Percentiles rank a stretch among this genome's conserved stretches.
phyloP scores from a whole-genome alignment of 2,888 invertebrate genomes.

The Altica lythri region DNA sequence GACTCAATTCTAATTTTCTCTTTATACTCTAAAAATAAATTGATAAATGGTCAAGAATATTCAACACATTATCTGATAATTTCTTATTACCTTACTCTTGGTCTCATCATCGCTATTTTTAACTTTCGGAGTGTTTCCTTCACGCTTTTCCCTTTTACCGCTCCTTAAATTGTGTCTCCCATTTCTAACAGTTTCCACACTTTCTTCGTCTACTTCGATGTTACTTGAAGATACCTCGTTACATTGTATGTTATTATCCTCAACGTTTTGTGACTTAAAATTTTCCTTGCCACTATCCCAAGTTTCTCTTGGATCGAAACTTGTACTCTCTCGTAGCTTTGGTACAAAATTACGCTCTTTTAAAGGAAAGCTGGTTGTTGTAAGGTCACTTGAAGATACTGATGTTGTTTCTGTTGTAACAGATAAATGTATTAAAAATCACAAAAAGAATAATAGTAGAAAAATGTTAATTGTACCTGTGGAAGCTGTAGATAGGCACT shows the following conservation, averaged over 20 bases:
- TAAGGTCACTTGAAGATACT: conserved; percentile 42
- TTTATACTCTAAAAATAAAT: conserved; percentile 13
- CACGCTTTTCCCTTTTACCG: conserved; percentile 32
- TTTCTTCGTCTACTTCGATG: conserved; percentile 53
- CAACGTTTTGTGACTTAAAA: conserved; percentile 29
- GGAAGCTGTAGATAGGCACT: conserved; percentile 12
- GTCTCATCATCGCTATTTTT: conserved; percentile 27
- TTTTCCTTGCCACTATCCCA: conserved; percentile 42
- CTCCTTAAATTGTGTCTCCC: conserved; percentile 33
- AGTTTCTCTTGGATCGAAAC: conserved; percentile 47
- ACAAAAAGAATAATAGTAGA: neutral
- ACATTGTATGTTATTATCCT: conserved; percentile 64
- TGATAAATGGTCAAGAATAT: neutral
- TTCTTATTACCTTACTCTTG: conserved; percentile 24
- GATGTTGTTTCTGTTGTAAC: conserved; percentile 33
- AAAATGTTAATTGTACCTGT: neutral
- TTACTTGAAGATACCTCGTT: conserved; percentile 71
- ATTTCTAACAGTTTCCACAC: conserved; percentile 22
- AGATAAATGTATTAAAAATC: neutral
- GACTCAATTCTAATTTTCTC: conserved; percentile 33
- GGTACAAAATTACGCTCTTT: conserved; percentile 47
- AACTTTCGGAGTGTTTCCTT: conserved; percentile 1
- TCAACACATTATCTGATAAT: neutral
- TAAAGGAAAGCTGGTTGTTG: conserved; percentile 41
- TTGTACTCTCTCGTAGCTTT: conserved; percentile 49